Evolutionary conservation across 2,888 invertebrate species (phyloP).

Genomic region (Norana najaformis): DNA sequence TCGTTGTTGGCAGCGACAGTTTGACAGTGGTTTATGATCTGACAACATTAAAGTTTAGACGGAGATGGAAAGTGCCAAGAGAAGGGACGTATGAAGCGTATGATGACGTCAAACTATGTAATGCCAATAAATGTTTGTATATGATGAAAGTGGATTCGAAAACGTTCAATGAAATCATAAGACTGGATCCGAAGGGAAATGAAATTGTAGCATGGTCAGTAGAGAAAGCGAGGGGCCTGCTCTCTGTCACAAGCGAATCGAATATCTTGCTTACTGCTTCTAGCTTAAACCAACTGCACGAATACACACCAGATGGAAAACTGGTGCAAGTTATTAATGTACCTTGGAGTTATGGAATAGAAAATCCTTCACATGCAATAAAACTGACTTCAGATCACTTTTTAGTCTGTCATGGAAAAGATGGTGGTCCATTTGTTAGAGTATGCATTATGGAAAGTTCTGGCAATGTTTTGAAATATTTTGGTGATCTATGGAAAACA

Average conservation of each 20-base stretch:
- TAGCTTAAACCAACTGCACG: not conserved
- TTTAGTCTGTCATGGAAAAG: not conserved
- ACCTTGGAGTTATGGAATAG: not conserved
- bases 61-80: not conserved
- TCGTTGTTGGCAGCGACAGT: not conserved
- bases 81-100: not conserved
- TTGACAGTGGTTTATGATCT: not conserved
- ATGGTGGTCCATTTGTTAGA: not conserved
- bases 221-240: not conserved
- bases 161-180: not conserved
- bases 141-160: not conserved
- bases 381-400: not conserved
- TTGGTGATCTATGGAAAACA: not conserved
- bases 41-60: not conserved
- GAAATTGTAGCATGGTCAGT: not conserved
- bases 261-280: not conserved
- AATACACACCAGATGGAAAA: not conserved
- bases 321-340: not conserved
- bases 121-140: not conserved
- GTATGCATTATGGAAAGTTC: not conserved
- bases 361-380: not conserved
- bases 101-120: not conserved
- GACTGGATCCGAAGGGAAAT: not conserved
- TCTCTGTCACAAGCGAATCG: not conserved
- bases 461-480: not conserved